Percentiles rank a stretch among this genome's conserved stretches.
phyloP scores from a whole-genome alignment of 2,888 invertebrate genomes.

The Augochlorella aurata region DNA sequence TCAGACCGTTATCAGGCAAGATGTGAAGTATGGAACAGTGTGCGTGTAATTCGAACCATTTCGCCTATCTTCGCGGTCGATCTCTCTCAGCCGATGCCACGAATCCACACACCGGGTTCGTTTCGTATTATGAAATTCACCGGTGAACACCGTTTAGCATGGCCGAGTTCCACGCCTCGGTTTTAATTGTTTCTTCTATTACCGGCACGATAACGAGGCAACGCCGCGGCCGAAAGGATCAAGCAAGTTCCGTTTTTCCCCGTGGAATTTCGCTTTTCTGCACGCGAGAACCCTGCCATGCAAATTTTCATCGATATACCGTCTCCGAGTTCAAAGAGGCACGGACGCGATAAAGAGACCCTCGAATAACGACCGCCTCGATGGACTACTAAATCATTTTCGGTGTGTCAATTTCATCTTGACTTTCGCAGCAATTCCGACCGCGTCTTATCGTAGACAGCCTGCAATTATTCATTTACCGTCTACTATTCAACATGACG shows the following conservation, averaged over 20 bases:
- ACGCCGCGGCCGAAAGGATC: neutral
- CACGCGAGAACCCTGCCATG: neutral
- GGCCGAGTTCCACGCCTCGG: neutral
- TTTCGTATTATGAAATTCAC: slow-evolving; percentile 21
- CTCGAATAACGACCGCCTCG: neutral
- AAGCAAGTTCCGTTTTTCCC: neutral
- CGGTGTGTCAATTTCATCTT: neutral
- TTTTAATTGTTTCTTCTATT: slow-evolving; percentile 36
- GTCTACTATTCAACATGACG: no score
- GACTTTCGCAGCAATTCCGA: no score
- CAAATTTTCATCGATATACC: neutral
- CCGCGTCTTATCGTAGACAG: no score
- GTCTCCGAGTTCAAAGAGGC: neutral
- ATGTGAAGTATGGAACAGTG: slow-evolving; percentile 13
- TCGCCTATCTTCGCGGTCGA: slow-evolving; percentile 33
- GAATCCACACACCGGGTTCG: slow-evolving; percentile 2
- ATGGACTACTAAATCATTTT: neutral
- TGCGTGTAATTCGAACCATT: slow-evolving; percentile 6
- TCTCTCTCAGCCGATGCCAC: slow-evolving; percentile 16
- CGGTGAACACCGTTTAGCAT: neutral
- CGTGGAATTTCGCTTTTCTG: neutral
- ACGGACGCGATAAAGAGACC: neutral
- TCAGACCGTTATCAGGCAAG: slow-evolving; percentile 23
- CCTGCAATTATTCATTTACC: no score
- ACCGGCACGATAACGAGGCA: neutral